These are phyloP conservation scores for Eubasilissa splendida DNA, from an alignment of 2,888 invertebrate species.

Conservation along the genomic window DNA sequence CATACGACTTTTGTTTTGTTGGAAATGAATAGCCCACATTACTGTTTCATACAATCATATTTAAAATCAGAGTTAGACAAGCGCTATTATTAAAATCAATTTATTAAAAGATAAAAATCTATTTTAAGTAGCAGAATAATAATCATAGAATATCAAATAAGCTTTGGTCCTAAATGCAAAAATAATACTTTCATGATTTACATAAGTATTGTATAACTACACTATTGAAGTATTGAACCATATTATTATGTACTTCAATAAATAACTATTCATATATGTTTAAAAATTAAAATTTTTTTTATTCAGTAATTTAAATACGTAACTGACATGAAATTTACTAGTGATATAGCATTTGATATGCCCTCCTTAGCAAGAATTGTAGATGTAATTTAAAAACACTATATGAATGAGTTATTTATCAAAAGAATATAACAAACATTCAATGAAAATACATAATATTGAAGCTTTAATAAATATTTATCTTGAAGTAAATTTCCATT, in stretches of 20 bases:
- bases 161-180: constrained; percentile 54
- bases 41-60: constrained; percentile 16
- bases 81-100: constrained; percentile 16
- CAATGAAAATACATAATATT: no score
- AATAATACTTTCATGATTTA: constrained; percentile 48
- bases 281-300: no score
- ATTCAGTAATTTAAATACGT: no score
- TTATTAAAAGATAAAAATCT: constrained; percentile 14
- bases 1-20: neutral
- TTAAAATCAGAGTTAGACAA: constrained; percentile 24
- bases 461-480: no score
- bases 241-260: neutral
- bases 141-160: constrained; percentile 39
- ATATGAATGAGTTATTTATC: neutral
- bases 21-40: constrained; percentile 30
- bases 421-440: no score
- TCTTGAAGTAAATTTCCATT: no score
- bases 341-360: no score
- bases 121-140: constrained; percentile 36
- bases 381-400: neutral
- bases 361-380: neutral
- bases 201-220: constrained; percentile 32
- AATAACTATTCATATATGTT: neutral
- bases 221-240: constrained; percentile 5
- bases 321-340: no score